A percentile compares a stretch with the other conserved stretches of the same genome.
Conservation (phyloP, 2,888 invertebrate genomes). For the Hydrotaea diabolus region DNA sequence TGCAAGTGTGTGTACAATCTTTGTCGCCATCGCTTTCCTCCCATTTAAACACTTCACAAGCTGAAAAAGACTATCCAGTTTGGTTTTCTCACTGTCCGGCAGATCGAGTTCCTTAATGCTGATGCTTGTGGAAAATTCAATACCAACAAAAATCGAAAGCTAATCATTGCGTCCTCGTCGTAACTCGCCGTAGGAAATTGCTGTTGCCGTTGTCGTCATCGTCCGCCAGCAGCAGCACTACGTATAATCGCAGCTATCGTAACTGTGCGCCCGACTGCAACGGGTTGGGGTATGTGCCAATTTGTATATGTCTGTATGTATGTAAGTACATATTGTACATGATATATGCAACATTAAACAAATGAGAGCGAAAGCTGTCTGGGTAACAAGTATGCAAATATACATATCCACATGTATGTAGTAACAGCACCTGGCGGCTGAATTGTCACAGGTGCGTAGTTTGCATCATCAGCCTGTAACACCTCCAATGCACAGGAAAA, state of each 20-base stretch:
- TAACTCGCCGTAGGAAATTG: background rate
- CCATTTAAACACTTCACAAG: slow-evolving; percentile 40
- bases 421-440: background rate
- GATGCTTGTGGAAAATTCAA: slow-evolving; percentile 1
- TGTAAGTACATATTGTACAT: background rate
- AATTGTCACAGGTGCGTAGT: background rate
- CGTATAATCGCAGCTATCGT: slow-evolving; percentile 42
- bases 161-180: slow-evolving; percentile 56
- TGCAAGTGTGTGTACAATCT: slow-evolving; percentile 37
- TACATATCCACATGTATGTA: background rate
- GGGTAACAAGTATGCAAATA: slow-evolving; percentile 65
- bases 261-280: slow-evolving; percentile 25
- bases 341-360: slow-evolving; percentile 57
- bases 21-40: slow-evolving; percentile 58
- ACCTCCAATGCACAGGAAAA: too few species aligned
- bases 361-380: slow-evolving; percentile 68
- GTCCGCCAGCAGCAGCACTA: slow-evolving; percentile 19
- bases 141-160: slow-evolving; percentile 61
- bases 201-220: slow-evolving; percentile 40
- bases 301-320: background rate
- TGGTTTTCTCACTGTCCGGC: background rate
- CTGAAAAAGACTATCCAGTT: slow-evolving; percentile 39
- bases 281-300: background rate
- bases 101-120: slow-evolving; percentile 16
- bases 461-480: too few species aligned